A percentile compares a stretch with the other conserved stretches of the same genome.
These are phyloP conservation scores for Erebia palarica DNA, from an alignment of 2,888 invertebrate species.

Conservation along the genomic window DNA sequence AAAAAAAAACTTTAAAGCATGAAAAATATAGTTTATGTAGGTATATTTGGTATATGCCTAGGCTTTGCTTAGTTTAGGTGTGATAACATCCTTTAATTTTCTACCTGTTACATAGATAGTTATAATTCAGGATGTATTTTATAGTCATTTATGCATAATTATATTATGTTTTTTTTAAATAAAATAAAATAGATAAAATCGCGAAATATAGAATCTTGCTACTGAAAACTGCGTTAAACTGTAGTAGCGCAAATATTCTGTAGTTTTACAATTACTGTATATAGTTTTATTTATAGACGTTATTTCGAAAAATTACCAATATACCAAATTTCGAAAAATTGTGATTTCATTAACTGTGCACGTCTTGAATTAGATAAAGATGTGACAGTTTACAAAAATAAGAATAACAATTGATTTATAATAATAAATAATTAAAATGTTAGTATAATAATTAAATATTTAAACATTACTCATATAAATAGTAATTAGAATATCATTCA, in stretches of 20 bases:
- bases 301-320: too few relatives aligned
- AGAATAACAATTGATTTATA: conserved; percentile 10
- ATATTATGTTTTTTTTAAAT: neutral
- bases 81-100: neutral
- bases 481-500: neutral
- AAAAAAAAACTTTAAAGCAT: conserved; percentile 24
- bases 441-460: neutral
- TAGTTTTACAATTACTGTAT: too few relatives aligned
- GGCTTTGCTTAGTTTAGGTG: neutral
- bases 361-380: conserved; percentile 68
- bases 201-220: neutral
- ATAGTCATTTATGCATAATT: too few relatives aligned
- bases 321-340: conserved; percentile 10
- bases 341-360: conserved; percentile 46
- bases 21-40: conserved; percentile 20
- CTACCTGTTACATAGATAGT: too few relatives aligned
- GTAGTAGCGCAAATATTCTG: neutral
- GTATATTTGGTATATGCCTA: conserved; percentile 22
- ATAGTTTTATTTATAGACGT: neutral
- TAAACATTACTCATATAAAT: neutral
- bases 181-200: neutral
- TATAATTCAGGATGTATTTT: too few relatives aligned
- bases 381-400: conserved; percentile 53
- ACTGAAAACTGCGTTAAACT: neutral
- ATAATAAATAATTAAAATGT: neutral